phyloP scores from a whole-genome alignment of 2,797 vertebrate species.

The Rhinoraja longicauda region DNA sequence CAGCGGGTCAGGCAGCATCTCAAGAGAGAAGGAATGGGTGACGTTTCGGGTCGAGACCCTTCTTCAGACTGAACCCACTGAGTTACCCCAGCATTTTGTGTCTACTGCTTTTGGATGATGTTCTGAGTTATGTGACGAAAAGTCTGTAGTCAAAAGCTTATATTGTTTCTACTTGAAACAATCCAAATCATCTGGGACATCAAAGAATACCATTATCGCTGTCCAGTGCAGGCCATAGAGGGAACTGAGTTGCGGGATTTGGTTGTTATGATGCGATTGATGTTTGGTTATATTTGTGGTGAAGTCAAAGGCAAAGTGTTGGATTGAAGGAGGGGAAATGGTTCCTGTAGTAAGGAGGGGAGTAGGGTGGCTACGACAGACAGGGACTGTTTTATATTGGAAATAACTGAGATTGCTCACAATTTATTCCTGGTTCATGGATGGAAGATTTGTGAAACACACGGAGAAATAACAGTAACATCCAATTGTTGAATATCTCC shows the following conservation, averaged over 20 bases:
- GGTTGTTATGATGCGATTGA: background rate
- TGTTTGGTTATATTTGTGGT: background rate
- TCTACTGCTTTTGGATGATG: too few relatives aligned
- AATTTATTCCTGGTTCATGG: background rate
- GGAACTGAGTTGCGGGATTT: background rate
- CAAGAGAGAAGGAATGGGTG: too few relatives aligned
- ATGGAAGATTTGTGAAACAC: background rate
- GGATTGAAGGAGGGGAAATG: background rate
- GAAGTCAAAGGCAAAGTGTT: background rate
- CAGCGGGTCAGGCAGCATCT: too few relatives aligned
- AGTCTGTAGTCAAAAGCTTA: background rate
- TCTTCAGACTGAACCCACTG: too few relatives aligned
- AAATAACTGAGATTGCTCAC: too few relatives aligned
- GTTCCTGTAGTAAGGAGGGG: background rate
- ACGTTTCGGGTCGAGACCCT: too few relatives aligned
- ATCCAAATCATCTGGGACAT: background rate
- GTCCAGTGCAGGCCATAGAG: background rate
- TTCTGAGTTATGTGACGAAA: background rate
- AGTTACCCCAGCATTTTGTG: too few relatives aligned
- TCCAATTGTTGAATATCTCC: background rate
- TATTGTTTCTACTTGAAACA: background rate
- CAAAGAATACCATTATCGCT: background rate
- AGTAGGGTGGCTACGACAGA: background rate
- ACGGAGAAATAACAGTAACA: background rate
- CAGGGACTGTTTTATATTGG: background rate